Base-by-base conservation (phyloP, 2,113 vertebrate genomes). In the Rhinoptilus africanus region DNA sequence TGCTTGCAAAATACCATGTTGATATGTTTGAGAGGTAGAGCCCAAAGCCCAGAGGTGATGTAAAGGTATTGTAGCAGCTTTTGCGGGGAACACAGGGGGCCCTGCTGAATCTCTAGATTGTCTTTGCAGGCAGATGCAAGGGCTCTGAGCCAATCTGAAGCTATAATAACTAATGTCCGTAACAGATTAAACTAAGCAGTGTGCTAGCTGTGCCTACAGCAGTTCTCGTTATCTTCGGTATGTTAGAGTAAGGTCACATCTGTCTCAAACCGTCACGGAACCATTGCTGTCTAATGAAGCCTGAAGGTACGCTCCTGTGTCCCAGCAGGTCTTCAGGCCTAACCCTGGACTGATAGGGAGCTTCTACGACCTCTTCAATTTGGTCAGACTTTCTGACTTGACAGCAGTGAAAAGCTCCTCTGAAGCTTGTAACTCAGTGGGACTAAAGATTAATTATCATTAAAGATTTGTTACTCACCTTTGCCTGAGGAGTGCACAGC, bases 241-340 rank as follows among this genome's bases (percentile, higher is more conserved):
- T 18, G 16, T 27, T 62, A 82, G 66, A 28, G 28, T 41, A 67
- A 93, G 88, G 88, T 74, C 90, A 89, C 59, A 63, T 57, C 67
- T 92, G 78, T 6, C 75, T 77, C 51, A 37, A 60, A 84, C 37
- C 64, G 41, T 12, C 71, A 43, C 1, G 28, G 4, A 45, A 66
- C 57, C 53, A 53, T 0, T 34, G n/a, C 39, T 12, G 10, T 2
- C 47, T 82, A 66, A 22, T 34, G 72, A 47, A 6, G 59, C 84
- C 83, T 86, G 76, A 81, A 64, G 80, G 54, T 43, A 47, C 35
- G n/a, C 14, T 75, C 60, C 60, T 18, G 80, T 60, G 68, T 19
- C 53, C 51, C 93, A 96, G 91, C 84, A 96, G 63, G 78, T 39
- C 74, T 60, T 66, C 75, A 83, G 59, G 54, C 59, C 41, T 19